phyloP scores from a whole-genome alignment of 2,888 invertebrate species.

The Himalopsyche kuldschensis region DNA sequence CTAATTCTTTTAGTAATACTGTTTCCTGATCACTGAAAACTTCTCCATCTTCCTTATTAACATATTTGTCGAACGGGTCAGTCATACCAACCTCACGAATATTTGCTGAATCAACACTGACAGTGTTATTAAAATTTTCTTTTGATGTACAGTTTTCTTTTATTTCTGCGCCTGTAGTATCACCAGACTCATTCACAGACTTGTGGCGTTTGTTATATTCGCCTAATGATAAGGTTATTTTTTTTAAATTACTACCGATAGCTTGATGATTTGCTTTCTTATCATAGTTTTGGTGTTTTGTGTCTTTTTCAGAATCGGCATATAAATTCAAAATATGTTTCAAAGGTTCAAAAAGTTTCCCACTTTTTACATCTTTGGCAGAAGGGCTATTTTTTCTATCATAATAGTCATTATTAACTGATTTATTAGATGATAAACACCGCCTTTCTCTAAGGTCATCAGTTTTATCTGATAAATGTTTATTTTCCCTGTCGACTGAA shows the following conservation, averaged over 20 bases:
- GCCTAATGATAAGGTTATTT: neutral
- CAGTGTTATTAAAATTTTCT: neutral
- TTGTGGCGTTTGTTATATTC: neutral
- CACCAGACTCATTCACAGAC: neutral
- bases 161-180: neutral
- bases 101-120: neutral
- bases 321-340: neutral
- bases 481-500: neutral
- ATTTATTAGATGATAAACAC: too few species aligned
- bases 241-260: neutral
- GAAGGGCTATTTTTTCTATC: too few species aligned
- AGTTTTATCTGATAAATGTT: neutral
- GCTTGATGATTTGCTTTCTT: neutral
- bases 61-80: neutral
- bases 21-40: neutral
- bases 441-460: neutral
- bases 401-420: too few species aligned
- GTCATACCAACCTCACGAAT: neutral
- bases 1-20: neutral
- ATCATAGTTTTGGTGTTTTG: neutral
- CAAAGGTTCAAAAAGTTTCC: too few species aligned
- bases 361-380: too few species aligned
- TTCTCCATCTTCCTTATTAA: neutral
- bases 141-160: neutral
- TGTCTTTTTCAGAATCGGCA: neutral